Percentiles rank a stretch among this genome's conserved stretches.
These are phyloP conservation scores for Amiota communis DNA, from an alignment of 2,888 invertebrate genomes.

Conservation along the genomic window DNA sequence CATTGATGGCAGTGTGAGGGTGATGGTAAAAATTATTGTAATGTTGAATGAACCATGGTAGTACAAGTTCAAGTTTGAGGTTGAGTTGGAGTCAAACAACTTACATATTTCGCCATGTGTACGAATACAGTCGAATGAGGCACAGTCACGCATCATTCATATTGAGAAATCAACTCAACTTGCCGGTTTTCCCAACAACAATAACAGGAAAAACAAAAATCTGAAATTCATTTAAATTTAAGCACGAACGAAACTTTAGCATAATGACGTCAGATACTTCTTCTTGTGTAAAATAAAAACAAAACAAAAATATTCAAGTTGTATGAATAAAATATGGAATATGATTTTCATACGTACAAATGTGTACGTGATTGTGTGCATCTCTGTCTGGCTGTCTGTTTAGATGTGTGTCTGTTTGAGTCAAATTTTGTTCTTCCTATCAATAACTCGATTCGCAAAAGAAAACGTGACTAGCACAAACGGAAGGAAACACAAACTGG, in stretches of 20 bases:
- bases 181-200: not conserved
- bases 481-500: too few species aligned
- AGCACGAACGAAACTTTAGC: not conserved
- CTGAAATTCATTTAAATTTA: not conserved
- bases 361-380: not conserved
- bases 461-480: slow-evolving; percentile 20
- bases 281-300: not conserved
- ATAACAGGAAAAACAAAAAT: not conserved
- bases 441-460: slow-evolving; percentile 23
- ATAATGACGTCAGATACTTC: slow-evolving; percentile 2
- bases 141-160: not conserved
- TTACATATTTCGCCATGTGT: too few species aligned
- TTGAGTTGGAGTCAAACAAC: not conserved
- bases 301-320: not conserved
- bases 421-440: slow-evolving; percentile 5
- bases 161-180: not conserved
- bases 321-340: not conserved
- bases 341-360: not conserved
- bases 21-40: too few species aligned
- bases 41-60: too few species aligned
- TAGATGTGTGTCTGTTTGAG: not conserved
- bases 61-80: not conserved
- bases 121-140: too few species aligned
- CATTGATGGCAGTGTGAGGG: not conserved
- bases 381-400: not conserved